Conservation (phyloP, 2,888 invertebrate genomes). For the Perithous albicinctus region DNA sequence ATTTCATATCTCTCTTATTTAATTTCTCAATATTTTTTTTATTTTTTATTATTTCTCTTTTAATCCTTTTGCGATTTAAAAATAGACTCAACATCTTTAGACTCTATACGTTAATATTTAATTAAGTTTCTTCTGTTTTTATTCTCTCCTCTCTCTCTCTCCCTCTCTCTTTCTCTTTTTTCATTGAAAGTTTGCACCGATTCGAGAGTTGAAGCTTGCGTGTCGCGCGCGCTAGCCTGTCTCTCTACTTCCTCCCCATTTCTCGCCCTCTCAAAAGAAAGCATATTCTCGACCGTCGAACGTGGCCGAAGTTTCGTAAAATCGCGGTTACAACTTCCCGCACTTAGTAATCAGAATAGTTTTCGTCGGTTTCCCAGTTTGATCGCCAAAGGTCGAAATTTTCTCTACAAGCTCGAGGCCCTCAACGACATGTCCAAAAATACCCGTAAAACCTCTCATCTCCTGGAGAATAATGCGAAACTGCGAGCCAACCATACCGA, state of each 20-base stretch:
- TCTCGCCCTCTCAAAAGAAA: neutral
- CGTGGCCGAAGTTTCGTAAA: constrained; percentile 26
- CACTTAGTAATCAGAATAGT: constrained; percentile 91
- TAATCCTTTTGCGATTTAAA: constrained; percentile 81
- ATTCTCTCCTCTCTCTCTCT: constrained; percentile 60
- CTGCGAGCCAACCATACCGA: constrained; percentile 94
- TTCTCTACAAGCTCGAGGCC: constrained; percentile 92
- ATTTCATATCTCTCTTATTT: constrained; percentile 70
- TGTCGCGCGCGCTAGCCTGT: neutral
- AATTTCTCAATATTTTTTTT: constrained; percentile 62
- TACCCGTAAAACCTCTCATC: constrained; percentile 93
- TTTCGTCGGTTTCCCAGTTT: constrained; percentile 91
- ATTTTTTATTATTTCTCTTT: constrained; percentile 70
- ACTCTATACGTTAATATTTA: constrained; percentile 80
- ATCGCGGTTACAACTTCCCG: constrained; percentile 88
- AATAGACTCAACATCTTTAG: constrained; percentile 84
- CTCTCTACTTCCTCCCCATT: constrained; percentile 22
- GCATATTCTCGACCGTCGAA: constrained; percentile 11
- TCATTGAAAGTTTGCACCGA: constrained; percentile 59
- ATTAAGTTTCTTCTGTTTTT: constrained; percentile 74
- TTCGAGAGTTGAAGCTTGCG: constrained; percentile 54
- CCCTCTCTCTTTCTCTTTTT: constrained; percentile 5
- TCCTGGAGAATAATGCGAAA: constrained; percentile 93
- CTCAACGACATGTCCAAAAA: constrained; percentile 92
- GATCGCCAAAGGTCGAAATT: constrained; percentile 91